Evolutionary conservation across 2,888 invertebrate genomes (phyloP), one percentile per base, ranked within the genome.

Genomic region (Colletes collaris): DNA sequence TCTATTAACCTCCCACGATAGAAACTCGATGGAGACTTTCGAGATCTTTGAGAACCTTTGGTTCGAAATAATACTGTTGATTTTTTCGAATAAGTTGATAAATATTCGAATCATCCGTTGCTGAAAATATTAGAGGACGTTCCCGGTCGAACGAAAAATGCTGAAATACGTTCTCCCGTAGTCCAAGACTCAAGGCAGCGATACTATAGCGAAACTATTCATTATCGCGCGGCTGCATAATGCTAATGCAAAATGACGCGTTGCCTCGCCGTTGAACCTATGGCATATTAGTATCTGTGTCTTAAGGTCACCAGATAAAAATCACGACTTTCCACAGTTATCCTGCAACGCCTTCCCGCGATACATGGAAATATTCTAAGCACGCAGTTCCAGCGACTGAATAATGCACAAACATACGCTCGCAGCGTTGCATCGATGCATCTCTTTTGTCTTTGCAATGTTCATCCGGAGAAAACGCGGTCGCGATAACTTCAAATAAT

Each of bases 261-360:
- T 74, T 44, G 27, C 59, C 63, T 52, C 65, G 46, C 40, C 11
- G 75, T 37, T 64, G 40, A 58, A 73, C 62, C 53, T 40, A 19
- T 49, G 68, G 59, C 64, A 74, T 74, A 65, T 68, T 74, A 69
- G 68, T 78, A 64, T 64, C 16, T 19, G 52, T 63, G 53, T 74
- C 59, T 59, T 64, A 37, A 62, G 46, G 58, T 35, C 2, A 4
- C 49, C 10, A 3, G 59, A 65, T 44, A 73, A 78, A 73, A 73
- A 77, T 67, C 62, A 27, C 52, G 50, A 52, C 62, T 77, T 77
- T 67, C 63, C 76, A 58, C 58, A 55, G 63, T 63, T 58, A 63
- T 58, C n/a, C 63, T 46, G 46, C 52, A 46, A 64, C 63, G 66
- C 74, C 58, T 68, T 59, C 68, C 13, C 49, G 65, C 46, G 66